Conservation (phyloP, 2,888 invertebrate genomes). For the Brenthis ino region DNA sequence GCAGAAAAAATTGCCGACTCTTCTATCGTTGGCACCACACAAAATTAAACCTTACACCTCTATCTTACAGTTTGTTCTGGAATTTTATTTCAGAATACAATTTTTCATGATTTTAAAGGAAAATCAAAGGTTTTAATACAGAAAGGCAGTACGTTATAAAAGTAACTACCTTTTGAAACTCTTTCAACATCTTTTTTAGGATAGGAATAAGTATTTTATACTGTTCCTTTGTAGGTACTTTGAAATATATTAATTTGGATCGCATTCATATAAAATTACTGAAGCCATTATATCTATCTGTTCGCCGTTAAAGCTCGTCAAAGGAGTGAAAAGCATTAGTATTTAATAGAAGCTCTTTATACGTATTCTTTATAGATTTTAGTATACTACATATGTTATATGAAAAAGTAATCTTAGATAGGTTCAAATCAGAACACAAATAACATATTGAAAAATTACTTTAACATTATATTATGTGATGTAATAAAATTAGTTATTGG, state of each 20-base stretch:
- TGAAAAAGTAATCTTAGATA: too few species aligned
- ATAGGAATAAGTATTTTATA: constrained; percentile 7
- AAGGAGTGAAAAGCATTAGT: background rate
- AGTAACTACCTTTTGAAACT: constrained; percentile 15
- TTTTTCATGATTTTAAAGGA: constrained; percentile 34
- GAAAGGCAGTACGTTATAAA: constrained; percentile 26
- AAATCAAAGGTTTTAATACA: constrained; percentile 38
- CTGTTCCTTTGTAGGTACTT: constrained; percentile 7
- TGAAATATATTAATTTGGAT: constrained; percentile 13
- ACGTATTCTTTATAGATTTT: too few species aligned
- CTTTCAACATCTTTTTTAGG: constrained; percentile 14
- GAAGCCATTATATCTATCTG: background rate
- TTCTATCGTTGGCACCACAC: constrained; percentile 31
- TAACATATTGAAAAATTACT: too few species aligned
- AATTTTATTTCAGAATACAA: background rate
- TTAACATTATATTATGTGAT: too few species aligned
- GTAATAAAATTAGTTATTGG: too few species aligned
- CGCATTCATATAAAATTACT: constrained; percentile 8
- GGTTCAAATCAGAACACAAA: too few species aligned
- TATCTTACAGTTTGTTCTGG: background rate
- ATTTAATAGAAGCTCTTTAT: too few species aligned
- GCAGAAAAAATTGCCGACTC: constrained; percentile 53
- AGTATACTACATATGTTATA: too few species aligned
- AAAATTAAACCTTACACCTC: constrained; percentile 28
- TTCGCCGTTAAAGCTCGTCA: background rate